A percentile compares a stretch with the other conserved stretches of the same genome.
These are phyloP conservation scores for Apotomis betuletana DNA, from an alignment of 2,888 invertebrate genomes.

Conservation along the genomic window DNA sequence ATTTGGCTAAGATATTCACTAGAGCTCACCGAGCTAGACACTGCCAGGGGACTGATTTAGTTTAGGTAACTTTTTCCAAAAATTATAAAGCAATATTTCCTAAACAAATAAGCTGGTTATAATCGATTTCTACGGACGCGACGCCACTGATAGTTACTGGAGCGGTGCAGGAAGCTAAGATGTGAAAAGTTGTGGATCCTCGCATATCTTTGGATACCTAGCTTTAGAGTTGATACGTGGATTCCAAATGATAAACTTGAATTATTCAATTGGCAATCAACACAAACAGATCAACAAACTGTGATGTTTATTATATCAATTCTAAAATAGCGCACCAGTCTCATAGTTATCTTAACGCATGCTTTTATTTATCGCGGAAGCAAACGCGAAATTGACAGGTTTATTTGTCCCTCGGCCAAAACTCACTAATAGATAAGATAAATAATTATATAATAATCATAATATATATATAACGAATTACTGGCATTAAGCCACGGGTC, in stretches of 20 bases:
- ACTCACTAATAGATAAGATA: constrained; percentile 64
- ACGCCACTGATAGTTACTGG: too few species aligned
- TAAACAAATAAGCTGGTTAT: too few species aligned
- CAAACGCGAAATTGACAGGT: constrained; percentile 49
- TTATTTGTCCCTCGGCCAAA: constrained; percentile 65
- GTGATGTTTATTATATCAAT: constrained; percentile 23
- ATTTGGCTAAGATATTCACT: too few species aligned
- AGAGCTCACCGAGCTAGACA: too few species aligned
- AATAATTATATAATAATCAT: constrained; percentile 43
- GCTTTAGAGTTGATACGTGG: neutral
- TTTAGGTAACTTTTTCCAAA: too few species aligned
- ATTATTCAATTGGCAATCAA: constrained; percentile 1
- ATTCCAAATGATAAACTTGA: neutral
- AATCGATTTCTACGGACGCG: too few species aligned
- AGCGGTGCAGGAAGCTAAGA: too few species aligned
- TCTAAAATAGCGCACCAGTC: constrained; percentile 25
- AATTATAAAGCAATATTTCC: too few species aligned
- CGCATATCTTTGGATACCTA: too few species aligned
- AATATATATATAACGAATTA: constrained; percentile 27
- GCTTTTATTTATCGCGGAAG: constrained; percentile 40
- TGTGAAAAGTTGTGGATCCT: too few species aligned
- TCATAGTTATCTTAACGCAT: constrained; percentile 26
- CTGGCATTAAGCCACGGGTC: constrained; percentile 51
- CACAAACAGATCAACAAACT: constrained; percentile 17
- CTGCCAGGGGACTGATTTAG: too few species aligned